A percentile compares a stretch with the other conserved stretches of the same genome.
phyloP scores from a whole-genome alignment of 2,888 invertebrate species.

The Phanerotoma sp. region DNA sequence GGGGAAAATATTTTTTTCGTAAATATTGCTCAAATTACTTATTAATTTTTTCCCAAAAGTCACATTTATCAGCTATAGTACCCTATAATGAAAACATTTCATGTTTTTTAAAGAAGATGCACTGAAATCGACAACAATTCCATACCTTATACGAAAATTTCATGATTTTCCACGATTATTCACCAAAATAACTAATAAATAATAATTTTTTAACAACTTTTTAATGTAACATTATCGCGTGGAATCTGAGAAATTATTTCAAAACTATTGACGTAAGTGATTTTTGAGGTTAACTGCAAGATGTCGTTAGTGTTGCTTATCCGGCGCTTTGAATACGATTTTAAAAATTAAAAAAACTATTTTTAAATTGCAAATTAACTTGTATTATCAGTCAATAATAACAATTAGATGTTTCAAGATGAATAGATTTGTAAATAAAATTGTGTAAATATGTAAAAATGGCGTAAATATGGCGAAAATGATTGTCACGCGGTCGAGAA shows the following conservation, averaged over 20 bases:
- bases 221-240: no score
- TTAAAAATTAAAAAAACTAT: no score
- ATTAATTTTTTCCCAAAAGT: no score
- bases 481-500: conserved; percentile 45
- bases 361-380: no score
- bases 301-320: no score
- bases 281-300: neutral
- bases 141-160: conserved; percentile 63
- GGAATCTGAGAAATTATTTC: neutral
- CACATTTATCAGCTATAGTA: no score
- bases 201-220: no score
- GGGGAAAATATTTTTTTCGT: no score
- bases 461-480: conserved; percentile 33
- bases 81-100: no score
- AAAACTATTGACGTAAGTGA: conserved; percentile 27
- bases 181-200: neutral
- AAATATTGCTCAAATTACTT: no score
- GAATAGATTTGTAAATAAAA: neutral
- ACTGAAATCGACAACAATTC: conserved; percentile 2
- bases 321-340: no score
- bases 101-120: neutral
- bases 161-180: conserved; percentile 50
- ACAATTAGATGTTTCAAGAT: conserved; percentile 4
- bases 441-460: conserved; percentile 16
- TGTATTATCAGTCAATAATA: no score